Evolutionary conservation across 2,113 vertebrate species (phyloP).

Genomic region (Pleuronectes platessa): DNA sequence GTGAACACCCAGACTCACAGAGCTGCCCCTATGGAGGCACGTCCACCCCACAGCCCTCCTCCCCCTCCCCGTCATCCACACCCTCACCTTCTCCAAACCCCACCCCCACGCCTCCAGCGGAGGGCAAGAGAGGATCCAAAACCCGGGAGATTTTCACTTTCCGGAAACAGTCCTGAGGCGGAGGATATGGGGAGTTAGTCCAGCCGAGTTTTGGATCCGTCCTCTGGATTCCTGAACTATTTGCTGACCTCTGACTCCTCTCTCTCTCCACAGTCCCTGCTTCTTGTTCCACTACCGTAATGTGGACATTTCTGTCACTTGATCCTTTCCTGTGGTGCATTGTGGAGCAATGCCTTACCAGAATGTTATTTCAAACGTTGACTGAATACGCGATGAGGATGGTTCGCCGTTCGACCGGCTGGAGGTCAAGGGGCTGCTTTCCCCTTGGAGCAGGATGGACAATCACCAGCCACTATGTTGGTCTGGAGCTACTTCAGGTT

Average conservation of each 20-base stretch:
- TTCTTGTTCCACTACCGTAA: constrained; percentile 24
- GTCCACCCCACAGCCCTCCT: constrained; percentile 80
- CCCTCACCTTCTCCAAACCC: constrained; percentile 68
- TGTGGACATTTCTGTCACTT: constrained; percentile 46
- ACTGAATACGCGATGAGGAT: constrained; percentile 34
- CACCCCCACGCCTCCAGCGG: constrained; percentile 67
- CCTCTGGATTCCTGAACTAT: constrained; percentile 17
- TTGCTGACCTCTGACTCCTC: constrained; percentile 17
- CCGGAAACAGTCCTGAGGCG: constrained; percentile 86
- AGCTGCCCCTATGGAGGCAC: constrained; percentile 94
- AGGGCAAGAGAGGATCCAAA: constrained; percentile 84
- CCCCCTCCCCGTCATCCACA: constrained; percentile 71
- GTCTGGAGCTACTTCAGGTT: constrained; percentile 64
- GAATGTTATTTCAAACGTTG: constrained; percentile 42
- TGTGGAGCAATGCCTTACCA: constrained; percentile 72
- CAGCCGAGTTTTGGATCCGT: constrained; percentile 35
- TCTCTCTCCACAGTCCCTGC: constrained; percentile 13
- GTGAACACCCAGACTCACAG: constrained; percentile 88
- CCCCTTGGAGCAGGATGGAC: constrained; percentile 49
- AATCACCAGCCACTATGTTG: constrained; percentile 58
- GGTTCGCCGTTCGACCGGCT: constrained; percentile 22
- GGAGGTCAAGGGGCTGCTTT: constrained; percentile 40
- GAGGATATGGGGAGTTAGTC: constrained; percentile 8
- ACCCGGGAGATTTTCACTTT: constrained; percentile 89
- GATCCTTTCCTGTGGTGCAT: constrained; percentile 48